Percentiles rank a stretch among this genome's conserved stretches.
These are phyloP conservation scores for Mythimna impura DNA, from an alignment of 2,888 invertebrate species.

Conservation along the genomic window DNA sequence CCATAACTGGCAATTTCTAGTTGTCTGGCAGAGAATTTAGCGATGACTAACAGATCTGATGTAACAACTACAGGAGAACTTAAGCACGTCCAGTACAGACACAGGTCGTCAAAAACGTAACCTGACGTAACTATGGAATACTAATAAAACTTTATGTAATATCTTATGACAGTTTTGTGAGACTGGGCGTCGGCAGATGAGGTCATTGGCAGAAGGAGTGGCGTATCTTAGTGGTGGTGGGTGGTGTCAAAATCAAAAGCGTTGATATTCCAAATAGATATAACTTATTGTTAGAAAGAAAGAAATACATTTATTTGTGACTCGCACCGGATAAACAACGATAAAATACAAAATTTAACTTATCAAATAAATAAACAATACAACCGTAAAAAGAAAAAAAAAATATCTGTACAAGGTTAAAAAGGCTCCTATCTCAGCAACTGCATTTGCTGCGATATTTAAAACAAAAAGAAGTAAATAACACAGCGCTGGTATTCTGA, in stretches of 20 bases:
- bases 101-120: constrained; percentile 28
- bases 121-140: constrained; percentile 43
- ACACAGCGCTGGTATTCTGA: too few species aligned
- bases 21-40: constrained; percentile 9
- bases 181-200: constrained; percentile 34
- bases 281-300: not conserved
- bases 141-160: constrained; percentile 50
- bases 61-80: constrained; percentile 28
- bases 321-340: too few species aligned
- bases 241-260: constrained; percentile 8
- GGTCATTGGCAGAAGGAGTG: constrained; percentile 47
- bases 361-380: too few species aligned
- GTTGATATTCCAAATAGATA: not conserved
- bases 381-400: too few species aligned
- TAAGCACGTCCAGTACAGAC: constrained; percentile 8
- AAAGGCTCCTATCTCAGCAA: too few species aligned
- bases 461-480: too few species aligned
- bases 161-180: constrained; percentile 44
- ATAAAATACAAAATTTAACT: too few species aligned
- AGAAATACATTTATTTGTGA: too few species aligned
- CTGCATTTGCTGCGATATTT: too few species aligned
- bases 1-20: constrained; percentile 6
- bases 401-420: too few species aligned
- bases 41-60: constrained; percentile 43
- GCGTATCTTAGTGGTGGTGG: constrained; percentile 1